These are phyloP conservation scores for Kryphioiulus occultus DNA, from an alignment of 2,888 invertebrate species.

Conservation along the genomic window DNA sequence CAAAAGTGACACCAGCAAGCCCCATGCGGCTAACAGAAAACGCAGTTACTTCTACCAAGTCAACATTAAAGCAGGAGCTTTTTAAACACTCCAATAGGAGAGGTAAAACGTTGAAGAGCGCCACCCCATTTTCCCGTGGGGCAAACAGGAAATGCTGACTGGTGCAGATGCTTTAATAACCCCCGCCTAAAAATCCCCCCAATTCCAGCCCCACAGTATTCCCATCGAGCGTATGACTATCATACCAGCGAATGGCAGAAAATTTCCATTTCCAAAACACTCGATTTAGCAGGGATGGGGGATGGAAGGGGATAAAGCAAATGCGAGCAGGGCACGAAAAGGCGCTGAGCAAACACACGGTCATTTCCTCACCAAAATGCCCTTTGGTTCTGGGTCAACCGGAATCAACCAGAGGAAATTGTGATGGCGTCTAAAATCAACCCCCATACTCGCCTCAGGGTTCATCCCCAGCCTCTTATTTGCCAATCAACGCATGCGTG, in stretches of 20 bases:
- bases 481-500: not conserved
- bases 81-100: too few relatives aligned
- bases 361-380: conserved; percentile 5
- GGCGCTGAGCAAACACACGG: conserved; percentile 3
- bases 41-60: too few relatives aligned
- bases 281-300: not conserved
- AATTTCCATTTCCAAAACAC: conserved; percentile 10
- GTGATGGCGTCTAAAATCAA: conserved; percentile 1
- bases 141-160: too few relatives aligned
- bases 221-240: not conserved
- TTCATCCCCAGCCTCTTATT: not conserved
- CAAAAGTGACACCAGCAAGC: too few relatives aligned
- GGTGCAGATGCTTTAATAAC: too few relatives aligned
- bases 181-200: too few relatives aligned
- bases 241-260: not conserved
- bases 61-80: too few relatives aligned
- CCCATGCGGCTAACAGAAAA: too few relatives aligned
- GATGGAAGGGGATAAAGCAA: too few relatives aligned
- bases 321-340: not conserved
- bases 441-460: not conserved
- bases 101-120: too few relatives aligned
- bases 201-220: not conserved
- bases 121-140: not conserved
- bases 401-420: conserved; percentile 23
- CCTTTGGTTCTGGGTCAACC: conserved; percentile 14